Conservation (phyloP, 2,888 invertebrate genomes). For the Caenorhabditis sp. region DNA sequence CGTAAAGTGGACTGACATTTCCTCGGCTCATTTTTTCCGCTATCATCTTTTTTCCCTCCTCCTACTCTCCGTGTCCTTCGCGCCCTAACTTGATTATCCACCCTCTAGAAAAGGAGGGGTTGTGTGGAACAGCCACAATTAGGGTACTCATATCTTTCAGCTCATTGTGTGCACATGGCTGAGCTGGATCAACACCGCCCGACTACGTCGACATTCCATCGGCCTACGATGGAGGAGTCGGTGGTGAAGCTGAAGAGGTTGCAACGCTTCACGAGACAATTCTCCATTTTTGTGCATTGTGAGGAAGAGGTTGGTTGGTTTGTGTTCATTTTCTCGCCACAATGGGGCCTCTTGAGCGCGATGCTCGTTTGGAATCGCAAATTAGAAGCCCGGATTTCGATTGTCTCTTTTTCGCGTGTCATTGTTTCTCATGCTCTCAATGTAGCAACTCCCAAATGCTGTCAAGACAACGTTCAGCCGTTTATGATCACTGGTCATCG, state of each 20-base stretch:
- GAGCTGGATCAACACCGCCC: conserved; percentile 52
- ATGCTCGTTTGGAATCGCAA: conserved; percentile 2
- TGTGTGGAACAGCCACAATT: conserved; percentile 33
- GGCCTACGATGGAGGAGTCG: conserved; percentile 32
- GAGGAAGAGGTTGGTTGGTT: conserved; percentile 46
- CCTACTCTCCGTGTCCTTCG: conserved; percentile 5
- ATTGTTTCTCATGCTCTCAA: background rate
- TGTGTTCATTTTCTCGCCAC: no score
- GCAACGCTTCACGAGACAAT: conserved; percentile 49
- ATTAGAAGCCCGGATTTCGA: background rate
- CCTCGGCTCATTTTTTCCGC: background rate
- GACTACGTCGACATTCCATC: conserved; percentile 38
- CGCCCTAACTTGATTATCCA: conserved; percentile 38
- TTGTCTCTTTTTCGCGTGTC: background rate
- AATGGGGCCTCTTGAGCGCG: no score
- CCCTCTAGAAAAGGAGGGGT: background rate
- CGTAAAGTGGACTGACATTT: conserved; percentile 35
- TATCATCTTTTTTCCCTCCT: conserved; percentile 6
- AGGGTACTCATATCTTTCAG: conserved; percentile 31
- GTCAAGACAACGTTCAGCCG: background rate
- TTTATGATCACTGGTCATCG: conserved; percentile 21
- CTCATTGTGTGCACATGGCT: conserved; percentile 36
- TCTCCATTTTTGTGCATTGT: conserved; percentile 47
- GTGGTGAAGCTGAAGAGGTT: conserved; percentile 37
- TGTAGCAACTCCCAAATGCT: no score